Conservation (phyloP, 37 sponge, comb jelly and placozoan genomes). For the Cladorhizidae sp. region DNA sequence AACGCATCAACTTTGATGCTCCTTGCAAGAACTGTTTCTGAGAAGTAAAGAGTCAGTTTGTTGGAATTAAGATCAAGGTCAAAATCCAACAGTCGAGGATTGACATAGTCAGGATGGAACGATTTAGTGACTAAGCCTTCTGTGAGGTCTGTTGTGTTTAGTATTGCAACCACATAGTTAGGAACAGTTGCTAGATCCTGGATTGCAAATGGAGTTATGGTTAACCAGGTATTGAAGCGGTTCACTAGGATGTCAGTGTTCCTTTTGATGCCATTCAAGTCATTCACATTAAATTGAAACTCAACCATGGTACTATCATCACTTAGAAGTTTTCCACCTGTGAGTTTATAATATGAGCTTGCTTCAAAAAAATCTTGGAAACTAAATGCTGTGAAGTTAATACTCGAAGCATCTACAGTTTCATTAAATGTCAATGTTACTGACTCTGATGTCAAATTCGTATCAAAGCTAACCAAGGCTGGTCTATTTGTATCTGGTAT, state of each 20-base stretch:
- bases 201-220: constrained; percentile 78
- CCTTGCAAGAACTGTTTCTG: constrained; percentile 81
- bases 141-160: constrained; percentile 36
- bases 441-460: constrained; percentile 74
- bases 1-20: constrained; percentile 71
- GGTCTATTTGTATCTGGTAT: constrained; percentile 76
- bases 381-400: constrained; percentile 80
- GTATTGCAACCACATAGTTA: constrained; percentile 64
- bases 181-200: constrained; percentile 83
- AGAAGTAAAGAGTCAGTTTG: constrained; percentile 77
- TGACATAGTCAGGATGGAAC: constrained; percentile 67
- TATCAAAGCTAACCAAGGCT: constrained; percentile 60
- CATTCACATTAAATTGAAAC: constrained; percentile 69
- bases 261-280: constrained; percentile 87
- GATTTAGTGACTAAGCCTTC: constrained; percentile 64
- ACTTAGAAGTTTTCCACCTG: constrained; percentile 45
- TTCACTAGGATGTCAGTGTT: constrained; percentile 76
- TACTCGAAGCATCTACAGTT: constrained; percentile 85
- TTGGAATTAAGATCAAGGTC: constrained; percentile 80
- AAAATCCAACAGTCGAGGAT: constrained; percentile 73
- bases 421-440: constrained; percentile 80
- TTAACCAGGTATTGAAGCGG: constrained; percentile 82
- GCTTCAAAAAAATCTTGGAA: constrained; percentile 94
- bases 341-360: constrained; percentile 72
- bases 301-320: constrained; percentile 72